These are phyloP conservation scores for Myotis vivesi DNA, from an alignment of 2,797 vertebrate genomes.

Conservation along the genomic window DNA sequence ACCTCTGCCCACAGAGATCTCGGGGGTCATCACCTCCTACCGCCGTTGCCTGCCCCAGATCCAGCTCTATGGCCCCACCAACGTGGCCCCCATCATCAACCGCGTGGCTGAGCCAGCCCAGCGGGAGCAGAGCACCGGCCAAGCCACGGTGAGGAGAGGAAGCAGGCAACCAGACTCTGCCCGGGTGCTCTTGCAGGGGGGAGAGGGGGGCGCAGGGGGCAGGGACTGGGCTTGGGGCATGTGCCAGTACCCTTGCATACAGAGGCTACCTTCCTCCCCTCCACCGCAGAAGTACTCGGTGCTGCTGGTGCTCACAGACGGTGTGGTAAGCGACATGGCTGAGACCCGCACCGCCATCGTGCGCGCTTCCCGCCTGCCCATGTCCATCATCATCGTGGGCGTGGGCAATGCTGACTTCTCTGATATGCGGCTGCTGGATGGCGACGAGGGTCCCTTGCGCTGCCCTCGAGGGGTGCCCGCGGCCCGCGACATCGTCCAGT, in stretches of 20 bases:
- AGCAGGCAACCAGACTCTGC: background rate
- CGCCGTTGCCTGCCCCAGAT: conserved; percentile 82
- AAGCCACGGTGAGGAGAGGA: conserved; percentile 73
- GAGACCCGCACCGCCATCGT: conserved; percentile 86
- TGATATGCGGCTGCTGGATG: conserved; percentile 87
- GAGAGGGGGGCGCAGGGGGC: background rate
- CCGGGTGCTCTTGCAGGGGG: background rate
- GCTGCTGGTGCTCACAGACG: conserved; percentile 87
- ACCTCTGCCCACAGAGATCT: conserved; percentile 71
- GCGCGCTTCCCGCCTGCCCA: conserved; percentile 86
- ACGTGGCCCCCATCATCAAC: conserved; percentile 82
- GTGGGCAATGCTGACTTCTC: conserved; percentile 87
- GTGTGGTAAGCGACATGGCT: conserved; percentile 87
- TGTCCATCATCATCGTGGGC: conserved; percentile 89
- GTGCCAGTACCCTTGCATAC: background rate
- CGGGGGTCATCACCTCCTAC: conserved; percentile 79
- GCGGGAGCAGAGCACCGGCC: conserved; percentile 74
- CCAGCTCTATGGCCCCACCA: conserved; percentile 82
- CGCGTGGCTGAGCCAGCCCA: conserved; percentile 77
- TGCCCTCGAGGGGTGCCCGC: conserved; percentile 81
- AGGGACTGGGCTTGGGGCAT: background rate
- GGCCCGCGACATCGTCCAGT: conserved; percentile 87
- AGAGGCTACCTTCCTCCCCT: background rate
- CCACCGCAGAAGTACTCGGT: conserved; percentile 86
- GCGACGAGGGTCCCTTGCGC: conserved; percentile 85